Base-by-base conservation (phyloP, 2,888 invertebrate species). In the Hartigia nigra region DNA sequence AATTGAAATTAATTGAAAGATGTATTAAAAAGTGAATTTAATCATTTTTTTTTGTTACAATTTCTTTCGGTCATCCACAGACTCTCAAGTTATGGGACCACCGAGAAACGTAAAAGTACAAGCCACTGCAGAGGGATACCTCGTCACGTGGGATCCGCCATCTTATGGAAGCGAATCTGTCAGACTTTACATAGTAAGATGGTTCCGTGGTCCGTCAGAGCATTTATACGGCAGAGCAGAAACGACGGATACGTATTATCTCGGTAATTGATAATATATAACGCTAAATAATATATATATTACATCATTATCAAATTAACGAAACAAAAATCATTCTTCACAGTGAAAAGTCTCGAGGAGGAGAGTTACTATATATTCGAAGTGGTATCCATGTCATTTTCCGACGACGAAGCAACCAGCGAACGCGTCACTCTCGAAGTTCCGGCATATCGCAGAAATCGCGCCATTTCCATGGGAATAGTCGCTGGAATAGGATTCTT, bases 111-210 rank as follows among this genome's bases (percentile, higher is more conserved):
- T 98, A 78, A 94, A 94, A 77, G 95, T 96, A 77, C 93, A 94
- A 37, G 93, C 95, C 79, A 95, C 95, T 74, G 94, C 94, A 76
- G 95, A 95, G 81, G 97, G 96, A 36, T 96, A 96, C 91, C 92
- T 96, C 78, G 94, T 97, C 72, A 95, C 95, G 79, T 97, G 96
- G 96, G 93, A 94, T 81, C 94, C 94, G 78, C 95, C 96, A 1
- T 92, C 92, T 36, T 92, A 93, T 79, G 94, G 94, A 0, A 91
- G 92, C 80, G 93, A 94, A 37, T 92, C 92, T 70, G 90, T 95
- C 35, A 92, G 94, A 79, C 91, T 94, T 74, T 96, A 96, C 89
- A 92, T 94, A 11, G 94, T 96, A 70, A 94, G 94, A 86, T 96
- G 96, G 96, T 95, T 93, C 90, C 93, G 94, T 85, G 94, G 94